Base-by-base conservation (phyloP, 2,888 invertebrate species). In the Zootermopsis nevadensis region DNA sequence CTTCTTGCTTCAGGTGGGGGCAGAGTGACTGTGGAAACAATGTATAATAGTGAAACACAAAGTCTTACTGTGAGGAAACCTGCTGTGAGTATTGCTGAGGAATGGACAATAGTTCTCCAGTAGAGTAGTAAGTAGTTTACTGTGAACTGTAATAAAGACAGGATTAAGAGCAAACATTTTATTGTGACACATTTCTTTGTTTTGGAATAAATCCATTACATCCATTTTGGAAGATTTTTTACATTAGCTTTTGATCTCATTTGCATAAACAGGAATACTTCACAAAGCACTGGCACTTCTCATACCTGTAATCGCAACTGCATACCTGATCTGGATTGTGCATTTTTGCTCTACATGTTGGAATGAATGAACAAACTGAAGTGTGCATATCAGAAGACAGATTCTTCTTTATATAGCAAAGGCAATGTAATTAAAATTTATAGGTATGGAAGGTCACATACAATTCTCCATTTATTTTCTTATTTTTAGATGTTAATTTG, bases 21-120 rank as follows among this genome's bases (percentile, higher is more conserved):
- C 69, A 91, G 90, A 83, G 90, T 91, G 0, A 90, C 92, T 6
- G 89, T 97, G 85, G 94, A 95, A 87, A 93, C 94, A 86, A 92
- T 92, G 2, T 92, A 94, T 86, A 94, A 93, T 88, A 91, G 91
- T 35, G 93, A 94, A 27, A 93, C 93, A 84, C 92, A 93, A 80
- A 93, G 94, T 0, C 89, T 98, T 24, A 94, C 94, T 0, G 92
- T 99, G 27, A 93, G 98, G 86, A 98, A 98, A 87, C 98, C 98
- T 0, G 95, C 92, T 38, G 94, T 97, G 80, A 94, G 93, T 87
- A 94, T 98, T 91, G 93, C 93, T 42, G 92, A 94, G 85, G 93
- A 95, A 86, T 98, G 96, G 94, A 92, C 91, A 83, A 94, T 97
- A 85, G 87, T 67, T 27, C 77, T 86, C 31, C 83, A 82, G 35